phyloP scores from a whole-genome alignment of 2,113 vertebrate species.

The Prochilodus magdalenae region DNA sequence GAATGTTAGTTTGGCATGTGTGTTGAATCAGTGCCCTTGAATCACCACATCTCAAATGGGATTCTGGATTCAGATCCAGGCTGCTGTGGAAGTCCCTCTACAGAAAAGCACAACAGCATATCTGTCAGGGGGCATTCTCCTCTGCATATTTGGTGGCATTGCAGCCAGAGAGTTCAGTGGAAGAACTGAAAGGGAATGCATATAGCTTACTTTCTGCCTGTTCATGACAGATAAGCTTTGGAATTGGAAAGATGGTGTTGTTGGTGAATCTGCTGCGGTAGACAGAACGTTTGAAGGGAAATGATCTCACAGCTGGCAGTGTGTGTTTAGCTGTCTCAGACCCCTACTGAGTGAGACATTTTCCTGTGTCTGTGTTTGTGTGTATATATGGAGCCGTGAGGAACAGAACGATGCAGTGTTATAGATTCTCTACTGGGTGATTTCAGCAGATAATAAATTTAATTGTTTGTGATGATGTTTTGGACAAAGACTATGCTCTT shows the following conservation, averaged over 20 bases:
- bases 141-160: not conserved
- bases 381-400: conserved; percentile 18
- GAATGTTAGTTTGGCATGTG: no score
- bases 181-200: not conserved
- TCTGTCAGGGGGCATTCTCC: not conserved
- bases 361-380: conserved; percentile 20
- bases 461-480: not conserved
- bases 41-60: no score
- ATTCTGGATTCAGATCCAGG: no score
- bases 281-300: conserved; percentile 5
- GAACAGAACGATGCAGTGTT: conserved; percentile 39
- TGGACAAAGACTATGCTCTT: no score
- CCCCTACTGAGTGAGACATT: not conserved
- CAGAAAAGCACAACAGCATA: no score
- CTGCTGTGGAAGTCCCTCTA: not conserved
- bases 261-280: conserved; percentile 20
- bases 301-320: conserved; percentile 1
- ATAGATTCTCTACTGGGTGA: conserved; percentile 7
- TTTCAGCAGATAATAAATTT: not conserved
- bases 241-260: not conserved
- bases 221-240: conserved; percentile 25
- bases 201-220: not conserved
- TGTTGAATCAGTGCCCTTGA: no score
- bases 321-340: not conserved
- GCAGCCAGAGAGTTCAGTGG: not conserved